phyloP scores from a whole-genome alignment of 2,888 invertebrate genomes.

The Netelia inedita region DNA sequence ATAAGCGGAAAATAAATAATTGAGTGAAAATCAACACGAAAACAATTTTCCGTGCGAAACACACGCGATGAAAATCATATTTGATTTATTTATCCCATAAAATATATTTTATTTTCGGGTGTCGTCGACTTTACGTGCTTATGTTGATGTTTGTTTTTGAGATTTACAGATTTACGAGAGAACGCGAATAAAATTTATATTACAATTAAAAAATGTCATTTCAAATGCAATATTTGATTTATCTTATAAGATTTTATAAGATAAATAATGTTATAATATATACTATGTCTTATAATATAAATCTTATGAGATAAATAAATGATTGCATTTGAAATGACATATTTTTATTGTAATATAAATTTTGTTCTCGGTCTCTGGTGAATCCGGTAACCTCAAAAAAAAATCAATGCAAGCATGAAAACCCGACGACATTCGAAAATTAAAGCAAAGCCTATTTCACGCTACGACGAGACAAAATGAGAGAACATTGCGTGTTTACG shows the following conservation, averaged over 20 bases:
- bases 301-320: too few relatives aligned
- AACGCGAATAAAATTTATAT: neutral
- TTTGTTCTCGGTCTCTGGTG: neutral
- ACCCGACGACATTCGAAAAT: neutral
- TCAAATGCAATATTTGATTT: too few relatives aligned
- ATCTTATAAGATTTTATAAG: too few relatives aligned
- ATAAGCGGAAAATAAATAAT: too few relatives aligned
- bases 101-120: neutral
- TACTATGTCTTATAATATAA: too few relatives aligned
- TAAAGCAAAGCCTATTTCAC: constrained; percentile 10
- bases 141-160: neutral
- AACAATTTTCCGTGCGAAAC: too few relatives aligned
- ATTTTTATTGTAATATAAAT: neutral
- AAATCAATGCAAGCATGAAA: neutral
- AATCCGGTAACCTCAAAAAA: neutral
- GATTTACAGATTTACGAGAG: neutral
- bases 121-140: neutral
- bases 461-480: constrained; percentile 21
- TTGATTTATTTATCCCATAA: too few relatives aligned
- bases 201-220: too few relatives aligned
- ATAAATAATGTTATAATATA: too few relatives aligned
- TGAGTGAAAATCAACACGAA: too few relatives aligned
- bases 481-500: constrained; percentile 66
- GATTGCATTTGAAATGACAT: too few relatives aligned
- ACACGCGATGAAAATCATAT: too few relatives aligned